These are phyloP conservation scores for Neoniphon sammara DNA, from an alignment of 2,797 vertebrate genomes.

Conservation along the genomic window DNA sequence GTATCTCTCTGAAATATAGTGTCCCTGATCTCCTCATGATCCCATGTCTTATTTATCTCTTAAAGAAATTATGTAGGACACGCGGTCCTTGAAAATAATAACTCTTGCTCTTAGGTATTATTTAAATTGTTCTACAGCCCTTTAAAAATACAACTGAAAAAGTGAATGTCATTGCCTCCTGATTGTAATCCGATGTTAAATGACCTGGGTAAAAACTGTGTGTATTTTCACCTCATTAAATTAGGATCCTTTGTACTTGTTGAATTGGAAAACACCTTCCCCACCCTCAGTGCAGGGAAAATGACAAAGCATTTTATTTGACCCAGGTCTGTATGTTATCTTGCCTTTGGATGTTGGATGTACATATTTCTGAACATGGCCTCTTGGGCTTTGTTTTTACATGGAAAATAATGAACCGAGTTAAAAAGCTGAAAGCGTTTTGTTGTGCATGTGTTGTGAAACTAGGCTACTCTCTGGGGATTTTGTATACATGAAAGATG, in stretches of 20 bases:
- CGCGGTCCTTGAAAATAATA: neutral
- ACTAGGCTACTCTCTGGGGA: conserved; percentile 32
- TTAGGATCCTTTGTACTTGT: neutral
- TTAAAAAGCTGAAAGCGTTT: conserved; percentile 46
- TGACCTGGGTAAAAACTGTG: conserved; percentile 7
- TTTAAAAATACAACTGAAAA: conserved; percentile 47
- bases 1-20: conserved; percentile 9
- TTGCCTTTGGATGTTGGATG: conserved; percentile 55
- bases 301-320: neutral
- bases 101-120: neutral
- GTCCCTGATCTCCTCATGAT: conserved; percentile 52
- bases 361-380: conserved; percentile 54
- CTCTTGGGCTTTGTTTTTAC: conserved; percentile 24
- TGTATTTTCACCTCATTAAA: conserved; percentile 3
- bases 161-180: conserved; percentile 67
- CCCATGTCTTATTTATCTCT: conserved; percentile 8
- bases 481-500: conserved; percentile 28
- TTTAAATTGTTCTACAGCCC: conserved; percentile 29
- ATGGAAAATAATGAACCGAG: conserved; percentile 6
- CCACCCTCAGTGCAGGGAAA: neutral
- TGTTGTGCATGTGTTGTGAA: conserved; percentile 47
- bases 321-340: conserved; percentile 26
- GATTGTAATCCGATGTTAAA: conserved; percentile 66
- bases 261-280: neutral
- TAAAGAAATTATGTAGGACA: neutral